Evolutionary conservation across 2,888 invertebrate species (phyloP).

Genomic region (Osmoderma eremita): DNA sequence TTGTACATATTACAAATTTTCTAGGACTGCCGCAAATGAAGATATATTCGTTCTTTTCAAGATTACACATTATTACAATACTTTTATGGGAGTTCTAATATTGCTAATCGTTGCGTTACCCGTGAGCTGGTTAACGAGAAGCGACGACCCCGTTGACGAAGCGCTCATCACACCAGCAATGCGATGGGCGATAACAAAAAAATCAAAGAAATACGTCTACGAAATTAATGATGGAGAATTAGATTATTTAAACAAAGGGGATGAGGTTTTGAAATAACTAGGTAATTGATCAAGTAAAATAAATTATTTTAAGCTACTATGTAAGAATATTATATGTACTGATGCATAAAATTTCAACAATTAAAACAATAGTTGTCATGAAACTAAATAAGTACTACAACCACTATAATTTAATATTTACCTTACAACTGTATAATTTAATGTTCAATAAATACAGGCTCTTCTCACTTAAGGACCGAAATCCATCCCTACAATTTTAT

Average conservation of each 20-base stretch:
- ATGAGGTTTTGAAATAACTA: no score
- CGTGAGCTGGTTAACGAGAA: slow-evolving; percentile 45
- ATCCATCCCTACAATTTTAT: no score
- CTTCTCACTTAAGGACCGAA: no score
- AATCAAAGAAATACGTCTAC: neutral
- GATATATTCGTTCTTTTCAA: slow-evolving; percentile 45
- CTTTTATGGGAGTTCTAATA: slow-evolving; percentile 42
- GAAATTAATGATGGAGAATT: slow-evolving; percentile 7
- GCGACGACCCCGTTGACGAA: slow-evolving; percentile 38
- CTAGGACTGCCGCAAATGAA: neutral
- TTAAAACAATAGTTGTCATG: no score
- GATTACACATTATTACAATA: slow-evolving; percentile 48
- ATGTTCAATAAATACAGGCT: no score
- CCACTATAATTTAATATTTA: no score
- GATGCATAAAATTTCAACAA: no score
- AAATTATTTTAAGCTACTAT: no score
- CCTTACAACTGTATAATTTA: no score
- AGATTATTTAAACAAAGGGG: neutral
- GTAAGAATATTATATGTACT: no score
- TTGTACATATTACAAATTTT: neutral
- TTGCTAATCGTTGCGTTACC: slow-evolving; percentile 45
- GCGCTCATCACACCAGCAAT: slow-evolving; percentile 46
- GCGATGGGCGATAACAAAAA: slow-evolving; percentile 39
- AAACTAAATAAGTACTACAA: no score
- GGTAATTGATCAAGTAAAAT: no score